Conservation (phyloP, 35 echinoderm and acorn worm genomes). For the Eucidaris tribuloides region DNA sequence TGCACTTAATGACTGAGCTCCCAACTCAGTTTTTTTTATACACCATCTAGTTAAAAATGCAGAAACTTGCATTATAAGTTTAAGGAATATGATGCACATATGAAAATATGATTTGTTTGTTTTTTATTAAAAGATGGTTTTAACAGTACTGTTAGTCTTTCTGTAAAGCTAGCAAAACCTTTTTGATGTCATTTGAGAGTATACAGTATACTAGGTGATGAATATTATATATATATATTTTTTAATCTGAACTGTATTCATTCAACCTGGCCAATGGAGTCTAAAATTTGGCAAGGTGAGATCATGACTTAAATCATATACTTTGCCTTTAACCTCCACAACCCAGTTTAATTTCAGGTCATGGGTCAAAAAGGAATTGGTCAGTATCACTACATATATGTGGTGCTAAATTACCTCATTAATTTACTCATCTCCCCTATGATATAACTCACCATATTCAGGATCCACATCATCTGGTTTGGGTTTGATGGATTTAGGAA, state of each 20-base stretch:
- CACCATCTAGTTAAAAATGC: not conserved
- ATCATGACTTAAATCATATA: not conserved
- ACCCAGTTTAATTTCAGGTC: no score
- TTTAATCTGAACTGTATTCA: no score
- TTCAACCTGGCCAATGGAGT: not conserved
- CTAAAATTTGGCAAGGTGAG: not conserved
- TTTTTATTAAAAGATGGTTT: no score
- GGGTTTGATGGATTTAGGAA: conserved; percentile 28
- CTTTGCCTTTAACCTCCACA: not conserved
- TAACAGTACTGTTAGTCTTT: no score
- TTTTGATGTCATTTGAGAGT: no score
- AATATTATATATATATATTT: no score
- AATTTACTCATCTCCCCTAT: not conserved
- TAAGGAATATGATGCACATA: not conserved
- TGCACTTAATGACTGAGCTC: not conserved
- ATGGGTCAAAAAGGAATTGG: not conserved
- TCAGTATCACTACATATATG: not conserved
- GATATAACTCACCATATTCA: conserved; percentile 42
- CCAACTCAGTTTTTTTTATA: not conserved
- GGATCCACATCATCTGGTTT: conserved; percentile 63
- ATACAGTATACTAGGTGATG: no score
- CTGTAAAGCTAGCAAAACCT: no score
- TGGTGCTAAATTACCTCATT: not conserved
- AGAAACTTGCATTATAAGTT: not conserved
- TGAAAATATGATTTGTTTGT: not conserved